Percentiles rank a stretch among this genome's conserved stretches.
These are phyloP conservation scores for Synergus itoensis DNA, from an alignment of 2,888 invertebrate species.

Conservation along the genomic window DNA sequence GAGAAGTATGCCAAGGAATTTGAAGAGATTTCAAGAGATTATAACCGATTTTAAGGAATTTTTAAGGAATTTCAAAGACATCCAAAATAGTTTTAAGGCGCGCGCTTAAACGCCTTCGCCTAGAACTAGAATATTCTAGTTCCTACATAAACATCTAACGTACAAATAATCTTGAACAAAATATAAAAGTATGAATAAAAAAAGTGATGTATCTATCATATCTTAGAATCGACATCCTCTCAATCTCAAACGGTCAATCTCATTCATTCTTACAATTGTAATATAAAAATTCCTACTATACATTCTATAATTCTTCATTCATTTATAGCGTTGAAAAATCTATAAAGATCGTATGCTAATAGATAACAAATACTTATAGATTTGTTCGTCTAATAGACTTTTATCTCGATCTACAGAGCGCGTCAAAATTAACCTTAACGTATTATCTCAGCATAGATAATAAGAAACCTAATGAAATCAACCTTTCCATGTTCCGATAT, in stretches of 20 bases:
- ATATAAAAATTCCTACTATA: slow-evolving; percentile 16
- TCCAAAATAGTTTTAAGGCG: too few relatives aligned
- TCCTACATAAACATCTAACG: neutral
- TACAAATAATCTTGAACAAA: neutral
- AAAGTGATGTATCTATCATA: neutral
- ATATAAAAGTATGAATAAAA: neutral
- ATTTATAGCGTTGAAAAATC: slow-evolving; percentile 10
- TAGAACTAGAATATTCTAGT: neutral
- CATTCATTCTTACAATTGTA: slow-evolving; percentile 18
- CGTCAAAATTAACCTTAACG: neutral
- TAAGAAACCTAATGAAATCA: slow-evolving; percentile 58
- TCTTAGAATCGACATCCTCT: neutral
- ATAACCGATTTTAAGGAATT: too few relatives aligned
- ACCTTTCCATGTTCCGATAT: slow-evolving; percentile 78
- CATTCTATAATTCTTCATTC: slow-evolving; percentile 16
- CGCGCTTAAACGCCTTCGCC: too few relatives aligned
- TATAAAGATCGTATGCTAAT: slow-evolving; percentile 13
- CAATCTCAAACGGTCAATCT: neutral
- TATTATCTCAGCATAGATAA: slow-evolving; percentile 13
- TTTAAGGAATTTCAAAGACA: too few relatives aligned
- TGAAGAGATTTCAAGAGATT: too few relatives aligned
- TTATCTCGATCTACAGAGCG: slow-evolving; percentile 4
- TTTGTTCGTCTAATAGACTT: slow-evolving; percentile 17
- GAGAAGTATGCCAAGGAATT: too few relatives aligned
- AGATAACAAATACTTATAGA: slow-evolving; percentile 22